Conservation (phyloP, 2,888 invertebrate species). For the Sminthurinus aureus region DNA sequence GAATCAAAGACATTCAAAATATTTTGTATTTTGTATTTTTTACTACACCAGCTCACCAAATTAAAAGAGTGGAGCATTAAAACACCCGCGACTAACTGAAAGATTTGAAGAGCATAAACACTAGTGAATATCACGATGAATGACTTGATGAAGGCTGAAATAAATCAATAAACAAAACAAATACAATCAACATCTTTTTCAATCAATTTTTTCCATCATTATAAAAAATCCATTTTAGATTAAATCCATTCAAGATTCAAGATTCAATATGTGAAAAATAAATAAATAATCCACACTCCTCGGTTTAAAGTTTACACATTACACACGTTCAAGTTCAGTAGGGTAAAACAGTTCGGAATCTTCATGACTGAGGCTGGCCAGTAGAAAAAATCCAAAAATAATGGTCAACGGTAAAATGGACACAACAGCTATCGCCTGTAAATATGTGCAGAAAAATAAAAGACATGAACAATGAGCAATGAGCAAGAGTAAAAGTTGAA, state of each 20-base stretch:
- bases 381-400: constrained; percentile 15
- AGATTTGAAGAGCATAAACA: constrained; percentile 15
- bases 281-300: not conserved
- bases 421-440: constrained; percentile 25
- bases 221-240: not conserved
- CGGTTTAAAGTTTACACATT: too few species aligned
- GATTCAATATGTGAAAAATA: too few species aligned
- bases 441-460: not conserved
- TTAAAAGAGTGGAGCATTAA: constrained; percentile 19
- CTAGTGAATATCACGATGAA: not conserved
- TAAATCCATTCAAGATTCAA: too few species aligned
- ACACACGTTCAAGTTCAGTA: constrained; percentile 21
- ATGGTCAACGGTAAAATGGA: constrained; percentile 10
- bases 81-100: constrained; percentile 22
- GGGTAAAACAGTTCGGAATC: constrained; percentile 17
- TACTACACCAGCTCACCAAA: constrained; percentile 7
- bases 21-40: too few species aligned
- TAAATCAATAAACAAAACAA: not conserved
- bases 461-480: not conserved
- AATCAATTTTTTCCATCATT: not conserved
- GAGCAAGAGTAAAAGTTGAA: not conserved
- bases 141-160: constrained; percentile 16
- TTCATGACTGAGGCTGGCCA: not conserved
- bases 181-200: too few species aligned
- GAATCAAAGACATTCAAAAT: too few species aligned